Evolutionary conservation across 2,113 vertebrate species (phyloP).

Genomic region (Zosterops borbonicus): DNA sequence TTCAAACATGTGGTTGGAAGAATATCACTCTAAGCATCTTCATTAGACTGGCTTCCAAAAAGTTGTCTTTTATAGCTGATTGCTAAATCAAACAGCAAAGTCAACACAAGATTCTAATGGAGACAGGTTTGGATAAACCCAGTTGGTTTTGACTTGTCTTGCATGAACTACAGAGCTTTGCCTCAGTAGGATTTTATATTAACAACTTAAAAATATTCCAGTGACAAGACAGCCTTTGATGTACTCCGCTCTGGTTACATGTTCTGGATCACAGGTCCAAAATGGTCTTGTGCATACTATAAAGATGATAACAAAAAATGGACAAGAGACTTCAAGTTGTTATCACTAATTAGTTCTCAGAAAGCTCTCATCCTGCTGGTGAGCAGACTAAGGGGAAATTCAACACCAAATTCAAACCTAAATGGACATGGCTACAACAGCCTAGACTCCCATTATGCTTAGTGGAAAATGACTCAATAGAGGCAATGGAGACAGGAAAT

Average conservation of each 20-base stretch:
- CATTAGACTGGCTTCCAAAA: neutral
- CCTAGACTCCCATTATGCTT: neutral
- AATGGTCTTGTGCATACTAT: neutral
- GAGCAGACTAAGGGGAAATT: neutral
- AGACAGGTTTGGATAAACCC: neutral
- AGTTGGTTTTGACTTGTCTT: neutral
- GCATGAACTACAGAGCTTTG: neutral
- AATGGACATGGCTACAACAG: neutral
- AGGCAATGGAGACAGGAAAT: neutral
- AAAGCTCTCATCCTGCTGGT: neutral
- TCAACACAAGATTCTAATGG: neutral
- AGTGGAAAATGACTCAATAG: neutral
- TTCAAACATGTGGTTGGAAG: neutral
- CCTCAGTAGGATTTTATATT: neutral
- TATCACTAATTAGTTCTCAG: neutral
- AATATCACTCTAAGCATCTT: neutral
- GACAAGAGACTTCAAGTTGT: neutral
- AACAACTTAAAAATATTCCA: neutral
- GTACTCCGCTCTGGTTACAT: neutral
- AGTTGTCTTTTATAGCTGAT: neutral
- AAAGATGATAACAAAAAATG: neutral
- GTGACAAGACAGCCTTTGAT: neutral
- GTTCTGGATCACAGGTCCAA: neutral
- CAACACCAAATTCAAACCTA: neutral
- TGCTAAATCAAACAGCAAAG: neutral